Evolutionary conservation across 2,113 vertebrate genomes (phyloP).

Genomic region (Odocoileus virginianus): DNA sequence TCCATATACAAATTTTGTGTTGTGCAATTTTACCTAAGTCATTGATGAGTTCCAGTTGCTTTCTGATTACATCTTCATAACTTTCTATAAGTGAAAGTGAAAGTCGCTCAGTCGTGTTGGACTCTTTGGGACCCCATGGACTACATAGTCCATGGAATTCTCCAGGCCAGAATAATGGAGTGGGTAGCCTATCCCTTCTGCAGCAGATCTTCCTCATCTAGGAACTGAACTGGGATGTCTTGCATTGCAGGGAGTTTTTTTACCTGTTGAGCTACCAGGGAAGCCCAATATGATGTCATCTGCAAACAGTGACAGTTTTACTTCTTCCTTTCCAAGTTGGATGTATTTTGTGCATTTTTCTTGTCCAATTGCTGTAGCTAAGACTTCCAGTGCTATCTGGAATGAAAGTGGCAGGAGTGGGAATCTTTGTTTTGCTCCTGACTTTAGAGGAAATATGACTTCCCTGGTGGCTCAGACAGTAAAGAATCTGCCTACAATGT

Average conservation of each 20-base stretch:
- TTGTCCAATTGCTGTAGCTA: not conserved
- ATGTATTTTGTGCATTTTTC: not conserved
- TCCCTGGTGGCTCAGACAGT: too few species aligned
- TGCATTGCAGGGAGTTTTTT: not conserved
- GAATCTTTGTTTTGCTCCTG: not conserved
- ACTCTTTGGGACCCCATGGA: too few species aligned
- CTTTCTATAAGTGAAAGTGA: too few species aligned
- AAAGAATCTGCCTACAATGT: too few species aligned
- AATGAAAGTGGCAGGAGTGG: not conserved
- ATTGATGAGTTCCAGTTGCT: too few species aligned
- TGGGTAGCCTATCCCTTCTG: not conserved
- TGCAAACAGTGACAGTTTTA: not conserved
- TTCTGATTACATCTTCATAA: too few species aligned
- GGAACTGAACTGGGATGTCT: not conserved
- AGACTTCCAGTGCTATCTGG: not conserved
- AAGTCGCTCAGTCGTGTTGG: too few species aligned
- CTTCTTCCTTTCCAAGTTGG: not conserved
- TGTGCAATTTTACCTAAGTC: too few species aligned
- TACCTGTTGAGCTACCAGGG: not conserved
- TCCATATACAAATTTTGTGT: too few species aligned
- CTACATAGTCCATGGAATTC: too few species aligned
- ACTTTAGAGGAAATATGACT: not conserved
- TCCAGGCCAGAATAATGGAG: not conserved
- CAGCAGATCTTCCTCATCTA: not conserved
- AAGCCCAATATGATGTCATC: not conserved